Conservation (phyloP, 2,797 vertebrate species). For the Chelonia mydas region DNA sequence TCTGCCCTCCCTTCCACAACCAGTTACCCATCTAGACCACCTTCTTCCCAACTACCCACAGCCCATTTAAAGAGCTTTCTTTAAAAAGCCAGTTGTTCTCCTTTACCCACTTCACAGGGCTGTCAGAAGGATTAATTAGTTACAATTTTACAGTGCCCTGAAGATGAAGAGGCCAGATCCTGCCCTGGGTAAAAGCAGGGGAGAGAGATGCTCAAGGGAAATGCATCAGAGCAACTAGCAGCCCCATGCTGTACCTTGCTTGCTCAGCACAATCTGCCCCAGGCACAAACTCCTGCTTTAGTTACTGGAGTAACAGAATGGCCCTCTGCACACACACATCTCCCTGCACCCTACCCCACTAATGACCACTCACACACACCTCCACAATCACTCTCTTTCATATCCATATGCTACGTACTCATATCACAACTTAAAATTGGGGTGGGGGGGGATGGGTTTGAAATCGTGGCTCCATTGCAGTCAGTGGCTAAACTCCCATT, state of each 20-base stretch:
- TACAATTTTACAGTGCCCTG: not conserved
- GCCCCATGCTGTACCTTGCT: not conserved
- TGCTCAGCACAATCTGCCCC: not conserved
- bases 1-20: not conserved
- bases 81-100: not conserved
- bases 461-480: not conserved
- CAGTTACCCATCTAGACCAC: not conserved
- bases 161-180: not conserved
- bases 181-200: not conserved
- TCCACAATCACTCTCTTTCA: not conserved
- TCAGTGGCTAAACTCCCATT: not conserved
- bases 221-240: not conserved
- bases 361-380: not conserved
- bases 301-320: not conserved
- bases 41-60: not conserved
- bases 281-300: not conserved
- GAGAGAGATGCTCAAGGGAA: not conserved
- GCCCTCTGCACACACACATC: not conserved
- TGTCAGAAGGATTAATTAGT: not conserved
- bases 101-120: not conserved
- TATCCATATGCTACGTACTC: no score
- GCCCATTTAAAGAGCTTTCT: not conserved
- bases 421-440: not conserved
- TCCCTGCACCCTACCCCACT: not conserved
- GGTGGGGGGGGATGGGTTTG: not conserved